phyloP scores from a whole-genome alignment of 2,113 vertebrate species.

The Oxyruncus cristatus region DNA sequence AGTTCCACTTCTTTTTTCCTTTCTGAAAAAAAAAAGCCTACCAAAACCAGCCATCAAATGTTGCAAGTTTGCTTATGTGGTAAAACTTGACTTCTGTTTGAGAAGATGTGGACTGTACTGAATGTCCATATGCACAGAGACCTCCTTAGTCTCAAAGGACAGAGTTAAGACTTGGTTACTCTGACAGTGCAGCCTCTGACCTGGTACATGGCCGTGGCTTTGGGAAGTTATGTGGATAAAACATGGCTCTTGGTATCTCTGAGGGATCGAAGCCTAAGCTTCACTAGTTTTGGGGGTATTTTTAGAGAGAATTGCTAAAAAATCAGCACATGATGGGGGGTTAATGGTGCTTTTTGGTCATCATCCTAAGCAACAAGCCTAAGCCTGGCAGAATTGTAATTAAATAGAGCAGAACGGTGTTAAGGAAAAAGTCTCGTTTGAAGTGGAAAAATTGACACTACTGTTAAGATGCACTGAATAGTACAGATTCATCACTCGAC shows the following conservation, averaged over 20 bases:
- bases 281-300: slow-evolving; percentile 45
- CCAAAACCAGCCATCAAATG: neutral
- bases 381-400: slow-evolving; percentile 73
- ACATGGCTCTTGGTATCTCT: neutral
- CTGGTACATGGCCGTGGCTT: neutral
- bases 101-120: neutral
- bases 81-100: neutral
- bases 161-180: slow-evolving; percentile 37
- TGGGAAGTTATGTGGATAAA: slow-evolving; percentile 17
- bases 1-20: neutral
- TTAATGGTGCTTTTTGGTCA: slow-evolving; percentile 49
- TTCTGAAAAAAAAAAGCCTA: accelerated
- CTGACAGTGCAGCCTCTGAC: slow-evolving; percentile 3
- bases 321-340: neutral
- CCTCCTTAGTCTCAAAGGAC: slow-evolving; percentile 1
- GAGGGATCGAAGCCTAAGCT: slow-evolving; percentile 56
- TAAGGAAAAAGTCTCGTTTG: slow-evolving; percentile 61
- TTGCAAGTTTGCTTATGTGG: neutral
- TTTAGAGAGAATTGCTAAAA: slow-evolving; percentile 54
- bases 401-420: slow-evolving; percentile 74
- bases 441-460: slow-evolving; percentile 76
- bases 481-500: slow-evolving; percentile 63
- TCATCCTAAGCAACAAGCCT: slow-evolving; percentile 49
- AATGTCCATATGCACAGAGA: neutral
- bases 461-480: slow-evolving; percentile 61